Evolutionary conservation across 2,113 vertebrate species (phyloP), one percentile per base, ranked within the genome.

Genomic region (Heterochromis multidens): DNA sequence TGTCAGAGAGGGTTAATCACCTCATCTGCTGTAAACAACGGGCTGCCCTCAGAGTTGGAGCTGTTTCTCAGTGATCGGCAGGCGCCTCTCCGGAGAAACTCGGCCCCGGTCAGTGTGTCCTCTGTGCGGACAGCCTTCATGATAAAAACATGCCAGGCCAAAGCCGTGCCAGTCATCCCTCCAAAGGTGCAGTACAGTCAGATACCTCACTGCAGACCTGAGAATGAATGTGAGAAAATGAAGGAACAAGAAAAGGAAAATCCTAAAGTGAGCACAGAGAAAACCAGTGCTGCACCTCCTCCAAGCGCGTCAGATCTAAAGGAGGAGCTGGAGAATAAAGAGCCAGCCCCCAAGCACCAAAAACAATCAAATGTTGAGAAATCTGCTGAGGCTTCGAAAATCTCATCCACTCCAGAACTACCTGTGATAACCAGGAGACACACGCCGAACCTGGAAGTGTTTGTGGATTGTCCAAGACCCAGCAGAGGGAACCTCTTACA

Each of bases 171-270:
- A 0, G 99, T 99, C 49, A 96, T 99, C 90, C 97, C 98, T 0
- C 99, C 98, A 4, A 98, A 99, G 91, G 93, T 99, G 91, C 98
- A 99, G 93, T 99, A 99, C 89, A 99, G 97, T 3, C 97, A 98
- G 93, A 97, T 98, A 90, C 98, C 98, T 59, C 97, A 97, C 89
- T 97, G 96, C 3, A 94, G 96, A 72, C 96, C 95, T 1, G 94
- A 96, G 23, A 96, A 97, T 78, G 90, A 93, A 21, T 63, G 77
- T 0, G 37, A 84, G 0, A 93, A 95, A 17, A 95, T 89, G 35
- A 97, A 94, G 87, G 96, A 96, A 10, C 74, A 7, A 5, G 91
- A 87, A 52, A 93, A 87, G 31, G 92, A 92, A 40, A 31, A 58
- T 72, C 61, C 86, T 27, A 93, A 93, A 87, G 74, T 40, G 31